These are phyloP conservation scores for Electrona antarctica DNA, from an alignment of 2,113 vertebrate genomes.

Conservation along the genomic window DNA sequence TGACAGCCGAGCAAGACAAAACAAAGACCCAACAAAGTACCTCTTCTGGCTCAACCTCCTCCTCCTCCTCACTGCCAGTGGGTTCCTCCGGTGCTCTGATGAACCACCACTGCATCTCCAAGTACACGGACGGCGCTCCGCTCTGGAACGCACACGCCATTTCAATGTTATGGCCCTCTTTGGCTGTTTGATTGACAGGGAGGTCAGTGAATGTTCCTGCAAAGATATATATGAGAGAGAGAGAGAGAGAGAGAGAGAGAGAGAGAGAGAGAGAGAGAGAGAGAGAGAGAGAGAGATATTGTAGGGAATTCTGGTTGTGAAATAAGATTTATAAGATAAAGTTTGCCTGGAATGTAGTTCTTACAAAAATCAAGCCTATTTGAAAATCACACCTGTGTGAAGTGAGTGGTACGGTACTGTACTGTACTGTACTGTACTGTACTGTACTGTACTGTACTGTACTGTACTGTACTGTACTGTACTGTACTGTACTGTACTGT, in stretches of 20 bases:
- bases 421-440: no score
- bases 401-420: no score
- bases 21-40: constrained; percentile 32
- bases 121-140: constrained; percentile 88
- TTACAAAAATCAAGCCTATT: no score
- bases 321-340: no score
- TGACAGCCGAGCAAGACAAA: not conserved
- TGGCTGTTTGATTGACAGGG: constrained; percentile 90
- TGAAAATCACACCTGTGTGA: no score
- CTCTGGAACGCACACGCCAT: constrained; percentile 98
- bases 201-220: constrained; percentile 90
- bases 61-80: constrained; percentile 79
- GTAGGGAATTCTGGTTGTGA: no score
- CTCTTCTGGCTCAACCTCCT: constrained; percentile 76
- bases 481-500: no score
- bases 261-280: not conserved
- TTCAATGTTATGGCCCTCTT: constrained; percentile 94
- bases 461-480: no score
- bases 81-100: constrained; percentile 85
- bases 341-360: no score
- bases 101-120: constrained; percentile 99
- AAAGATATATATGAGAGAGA: no score
- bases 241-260: no score
- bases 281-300: not conserved
- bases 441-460: no score